Percentiles rank a stretch among this genome's conserved stretches.
phyloP scores from a whole-genome alignment of 1,140 invertebrate species.

The Drosophila micromelanica region DNA sequence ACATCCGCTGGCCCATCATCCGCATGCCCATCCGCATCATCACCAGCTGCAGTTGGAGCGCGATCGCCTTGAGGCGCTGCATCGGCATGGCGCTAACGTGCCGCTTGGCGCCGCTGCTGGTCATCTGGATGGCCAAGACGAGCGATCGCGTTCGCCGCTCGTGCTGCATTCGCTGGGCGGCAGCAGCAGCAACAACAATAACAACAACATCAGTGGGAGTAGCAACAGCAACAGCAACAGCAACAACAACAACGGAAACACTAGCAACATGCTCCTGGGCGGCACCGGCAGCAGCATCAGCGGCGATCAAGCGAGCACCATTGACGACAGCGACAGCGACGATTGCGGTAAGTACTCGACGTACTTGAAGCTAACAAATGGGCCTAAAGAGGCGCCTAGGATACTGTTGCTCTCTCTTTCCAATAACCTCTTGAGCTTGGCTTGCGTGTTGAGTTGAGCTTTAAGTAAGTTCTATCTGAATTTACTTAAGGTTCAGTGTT shows the following conservation, averaged over 20 bases:
- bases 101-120: constrained; percentile 15
- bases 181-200: constrained; percentile 39
- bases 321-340: constrained; percentile 83
- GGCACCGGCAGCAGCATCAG: constrained; percentile 77
- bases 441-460: neutral
- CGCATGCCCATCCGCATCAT: constrained; percentile 44
- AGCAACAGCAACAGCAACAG: constrained; percentile 47
- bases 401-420: neutral
- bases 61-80: constrained; percentile 40
- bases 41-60: constrained; percentile 45
- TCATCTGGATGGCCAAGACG: constrained; percentile 52
- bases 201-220: constrained; percentile 22
- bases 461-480: neutral
- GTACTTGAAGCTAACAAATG: neutral
- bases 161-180: constrained; percentile 54
- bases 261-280: constrained; percentile 49
- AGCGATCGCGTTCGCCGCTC: constrained; percentile 78
- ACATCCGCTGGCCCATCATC: constrained; percentile 42
- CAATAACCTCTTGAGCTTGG: neutral
- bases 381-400: no score
- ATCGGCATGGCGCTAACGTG: constrained; percentile 35
- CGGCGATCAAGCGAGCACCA: constrained; percentile 75
- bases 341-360: constrained; percentile 74
- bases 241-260: constrained; percentile 42
- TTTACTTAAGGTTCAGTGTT: no score